Base-by-base conservation (phyloP, 2,888 invertebrate genomes). In the Neoascia interrupta region DNA sequence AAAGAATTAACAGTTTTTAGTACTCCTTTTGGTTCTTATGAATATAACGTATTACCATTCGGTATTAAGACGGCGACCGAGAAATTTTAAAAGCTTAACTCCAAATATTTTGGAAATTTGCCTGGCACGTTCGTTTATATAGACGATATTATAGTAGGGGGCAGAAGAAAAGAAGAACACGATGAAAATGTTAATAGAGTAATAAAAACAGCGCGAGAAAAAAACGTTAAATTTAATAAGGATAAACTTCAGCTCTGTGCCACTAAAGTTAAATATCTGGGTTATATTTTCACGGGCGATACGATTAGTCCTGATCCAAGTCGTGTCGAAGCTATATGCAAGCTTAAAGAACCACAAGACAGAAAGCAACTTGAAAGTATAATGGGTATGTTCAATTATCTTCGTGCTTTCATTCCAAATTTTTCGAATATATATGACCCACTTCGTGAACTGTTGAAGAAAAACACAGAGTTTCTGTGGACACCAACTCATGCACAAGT, bases 221-320 rank as follows among this genome's bases (percentile, higher is more conserved):
- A n/a, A n/a, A n/a, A n/a, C n/a, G n/a, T n/a, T n/a, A n/a, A 37
- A 16, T 37, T 37, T 10, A 16, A 16, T 37, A 18, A 6, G 10
- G 28, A 41, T 0, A 31, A 84, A 72, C 72, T 83, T 58, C 81
- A 82, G 21, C 82, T 79, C 61, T 81, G 82, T 47, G 56, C 81
- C 47, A 60, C 56, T 5, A 63, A 82, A 64, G 82, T 82, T 1
- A 81, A 63, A 43, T 83, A 81, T 76, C 81, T 85, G 73, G 84
- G 84, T n/a, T n/a, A n/a, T n/a, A n/a, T n/a, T n/a, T 0, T 81
- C 56, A 68, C 79, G 5, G 23, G 72, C 10, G 41, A 68, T 16
- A 81, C 82, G 5, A 81, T 83, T 36, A 34, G 66, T 16, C 60
- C 75, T 13, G 81, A 81, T 49, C 58, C 54, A 15, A 66, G 60